phyloP scores from a whole-genome alignment of 2,797 vertebrate genomes.

The Melanotaenia boesemani region DNA sequence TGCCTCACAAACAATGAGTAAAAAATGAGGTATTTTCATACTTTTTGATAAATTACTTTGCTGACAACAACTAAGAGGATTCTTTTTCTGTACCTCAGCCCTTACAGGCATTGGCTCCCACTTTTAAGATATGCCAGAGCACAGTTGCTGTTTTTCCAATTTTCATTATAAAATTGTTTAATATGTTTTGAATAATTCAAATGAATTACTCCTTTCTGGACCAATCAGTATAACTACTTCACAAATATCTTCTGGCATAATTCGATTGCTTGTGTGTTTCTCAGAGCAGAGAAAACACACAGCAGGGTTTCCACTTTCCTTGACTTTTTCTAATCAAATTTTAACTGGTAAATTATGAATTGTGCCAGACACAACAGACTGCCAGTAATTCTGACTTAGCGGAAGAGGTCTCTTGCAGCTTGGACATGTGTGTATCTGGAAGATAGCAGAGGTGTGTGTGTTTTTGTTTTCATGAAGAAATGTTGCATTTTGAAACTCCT shows the following conservation, averaged over 20 bases:
- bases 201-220: conserved; percentile 36
- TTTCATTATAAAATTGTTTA: conserved; percentile 42
- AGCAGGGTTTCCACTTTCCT: conserved; percentile 29
- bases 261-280: conserved; percentile 37
- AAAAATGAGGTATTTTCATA: no score
- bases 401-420: conserved; percentile 6
- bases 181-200: conserved; percentile 52
- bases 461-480: conserved; percentile 3
- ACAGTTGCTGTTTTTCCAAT: not conserved
- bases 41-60: not conserved
- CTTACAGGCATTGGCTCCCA: not conserved
- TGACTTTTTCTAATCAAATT: conserved; percentile 39
- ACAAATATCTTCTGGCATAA: conserved; percentile 41
- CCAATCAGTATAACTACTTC: conserved; percentile 31
- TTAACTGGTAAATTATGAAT: conserved; percentile 39
- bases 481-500: conserved; percentile 9
- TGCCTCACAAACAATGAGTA: no score
- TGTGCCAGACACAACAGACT: conserved; percentile 36
- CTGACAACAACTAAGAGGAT: not conserved
- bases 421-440: not conserved
- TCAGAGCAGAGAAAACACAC: conserved; percentile 37
- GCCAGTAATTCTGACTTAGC: conserved; percentile 27
- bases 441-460: not conserved
- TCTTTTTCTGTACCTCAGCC: not conserved
- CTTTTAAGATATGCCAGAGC: not conserved